A percentile compares a stretch with the other conserved stretches of the same genome.
phyloP scores from a whole-genome alignment of 2,888 invertebrate genomes.

The Tinea pellionella region DNA sequence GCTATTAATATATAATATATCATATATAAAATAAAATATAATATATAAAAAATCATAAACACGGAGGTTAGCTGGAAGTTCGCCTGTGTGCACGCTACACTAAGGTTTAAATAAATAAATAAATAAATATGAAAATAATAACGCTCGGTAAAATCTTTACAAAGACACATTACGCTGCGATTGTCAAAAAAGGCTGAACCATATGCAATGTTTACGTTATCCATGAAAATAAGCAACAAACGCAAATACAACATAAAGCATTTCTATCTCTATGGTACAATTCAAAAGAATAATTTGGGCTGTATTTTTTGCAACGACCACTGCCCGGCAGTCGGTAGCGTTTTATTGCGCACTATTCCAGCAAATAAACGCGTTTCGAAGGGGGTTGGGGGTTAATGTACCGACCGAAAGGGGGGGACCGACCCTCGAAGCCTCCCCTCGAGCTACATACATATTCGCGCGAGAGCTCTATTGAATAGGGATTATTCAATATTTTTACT shows the following conservation, averaged over 20 bases:
- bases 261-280: constrained; percentile 11
- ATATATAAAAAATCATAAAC: no score
- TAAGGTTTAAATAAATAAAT: no score
- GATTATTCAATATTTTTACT: constrained; percentile 62
- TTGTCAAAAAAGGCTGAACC: not conserved
- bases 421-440: constrained; percentile 18
- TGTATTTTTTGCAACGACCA: constrained; percentile 56
- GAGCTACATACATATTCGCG: constrained; percentile 8
- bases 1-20: no score
- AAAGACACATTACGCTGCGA: not conserved
- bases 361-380: constrained; percentile 48
- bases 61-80: no score
- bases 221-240: not conserved
- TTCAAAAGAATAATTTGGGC: constrained; percentile 33
- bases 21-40: no score
- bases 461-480: constrained; percentile 31
- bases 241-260: not conserved
- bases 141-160: not conserved
- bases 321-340: constrained; percentile 47
- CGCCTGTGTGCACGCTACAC: no score
- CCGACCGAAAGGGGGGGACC: constrained; percentile 27
- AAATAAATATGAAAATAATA: not conserved
- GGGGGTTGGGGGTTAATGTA: constrained; percentile 45
- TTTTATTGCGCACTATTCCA: constrained; percentile 66
- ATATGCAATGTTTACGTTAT: not conserved